These are phyloP conservation scores for Cyphomyrmex costatus DNA, from an alignment of 1,140 invertebrate species.

Conservation along the genomic window DNA sequence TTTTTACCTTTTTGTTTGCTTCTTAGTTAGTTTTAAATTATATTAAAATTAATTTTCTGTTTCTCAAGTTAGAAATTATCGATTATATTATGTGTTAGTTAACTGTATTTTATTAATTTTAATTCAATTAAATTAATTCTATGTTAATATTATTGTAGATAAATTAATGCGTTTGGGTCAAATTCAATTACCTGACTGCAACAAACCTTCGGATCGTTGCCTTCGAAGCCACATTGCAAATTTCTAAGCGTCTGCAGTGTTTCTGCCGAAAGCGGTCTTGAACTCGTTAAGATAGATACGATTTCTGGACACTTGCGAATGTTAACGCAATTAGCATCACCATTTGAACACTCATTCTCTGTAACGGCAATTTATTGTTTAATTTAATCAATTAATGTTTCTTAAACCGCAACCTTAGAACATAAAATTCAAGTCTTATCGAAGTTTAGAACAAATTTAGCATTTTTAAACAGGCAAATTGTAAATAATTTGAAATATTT, in stretches of 20 bases:
- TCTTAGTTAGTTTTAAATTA: not conserved
- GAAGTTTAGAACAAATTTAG: not conserved
- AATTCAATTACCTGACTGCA: slow-evolving; percentile 78
- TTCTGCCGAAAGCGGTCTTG: slow-evolving; percentile 80
- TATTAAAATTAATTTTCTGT: not conserved
- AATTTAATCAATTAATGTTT: not conserved
- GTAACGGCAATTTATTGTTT: not conserved
- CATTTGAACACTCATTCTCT: slow-evolving; percentile 73
- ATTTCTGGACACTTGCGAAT: slow-evolving; percentile 77
- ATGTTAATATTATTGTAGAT: not conserved
- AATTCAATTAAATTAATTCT: not conserved
- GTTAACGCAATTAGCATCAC: slow-evolving; percentile 76
- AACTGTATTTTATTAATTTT: not conserved
- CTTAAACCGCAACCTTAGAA: not conserved
- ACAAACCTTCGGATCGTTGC: slow-evolving; percentile 87
- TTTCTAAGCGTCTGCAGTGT: slow-evolving; percentile 79
- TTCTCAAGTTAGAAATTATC: not conserved
- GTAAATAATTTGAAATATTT: not conserved
- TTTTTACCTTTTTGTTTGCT: not conserved
- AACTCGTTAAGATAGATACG: slow-evolving; percentile 79
- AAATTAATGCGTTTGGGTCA: slow-evolving; percentile 6
- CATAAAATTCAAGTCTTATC: not conserved
- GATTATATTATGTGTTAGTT: not conserved
- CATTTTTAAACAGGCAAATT: not conserved
- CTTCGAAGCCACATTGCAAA: slow-evolving; percentile 87